A percentile compares a stretch with the other conserved stretches of the same genome.
phyloP scores from a whole-genome alignment of 2,888 invertebrate genomes.

The Trilocha varians region DNA sequence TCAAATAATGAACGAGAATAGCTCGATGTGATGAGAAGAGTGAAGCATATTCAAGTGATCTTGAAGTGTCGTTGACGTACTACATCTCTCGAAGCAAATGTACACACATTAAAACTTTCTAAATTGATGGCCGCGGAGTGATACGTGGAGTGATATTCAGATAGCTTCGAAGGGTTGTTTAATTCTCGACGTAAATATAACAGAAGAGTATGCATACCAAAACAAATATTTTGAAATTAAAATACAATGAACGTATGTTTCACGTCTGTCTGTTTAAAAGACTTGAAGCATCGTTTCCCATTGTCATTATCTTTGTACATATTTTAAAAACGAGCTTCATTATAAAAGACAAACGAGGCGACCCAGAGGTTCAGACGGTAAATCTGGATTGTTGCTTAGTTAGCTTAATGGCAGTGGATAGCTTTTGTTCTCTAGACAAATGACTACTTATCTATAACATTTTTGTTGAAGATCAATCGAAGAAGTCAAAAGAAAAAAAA shows the following conservation, averaged over 20 bases:
- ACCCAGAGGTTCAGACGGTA: slow-evolving; percentile 48
- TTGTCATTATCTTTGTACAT: slow-evolving; percentile 38
- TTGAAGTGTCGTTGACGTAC: slow-evolving; percentile 50
- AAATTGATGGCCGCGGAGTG: slow-evolving; percentile 47
- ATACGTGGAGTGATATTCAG: not conserved
- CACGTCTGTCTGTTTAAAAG: too few relatives aligned
- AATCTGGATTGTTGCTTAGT: slow-evolving; percentile 52
- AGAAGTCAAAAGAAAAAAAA: slow-evolving; percentile 48
- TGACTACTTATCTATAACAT: slow-evolving; percentile 66
- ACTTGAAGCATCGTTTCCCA: slow-evolving; percentile 24
- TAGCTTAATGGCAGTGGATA: too few relatives aligned
- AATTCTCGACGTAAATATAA: too few relatives aligned
- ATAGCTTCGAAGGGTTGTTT: not conserved
- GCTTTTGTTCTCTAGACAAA: slow-evolving; percentile 68
- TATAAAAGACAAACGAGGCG: slow-evolving; percentile 35
- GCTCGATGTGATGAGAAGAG: slow-evolving; percentile 42
- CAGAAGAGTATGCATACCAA: too few relatives aligned
- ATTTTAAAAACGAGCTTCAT: slow-evolving; percentile 41
- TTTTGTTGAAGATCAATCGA: too few relatives aligned
- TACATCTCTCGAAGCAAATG: slow-evolving; percentile 44
- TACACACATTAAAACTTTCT: slow-evolving; percentile 67
- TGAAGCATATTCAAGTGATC: slow-evolving; percentile 45
- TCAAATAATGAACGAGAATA: slow-evolving; percentile 55
- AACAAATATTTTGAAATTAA: too few relatives aligned
- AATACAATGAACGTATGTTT: too few relatives aligned